A percentile compares a stretch with the other conserved stretches of the same genome.
phyloP scores from a whole-genome alignment of 2,888 invertebrate genomes.

The Dyspetes luteomarginatus region DNA sequence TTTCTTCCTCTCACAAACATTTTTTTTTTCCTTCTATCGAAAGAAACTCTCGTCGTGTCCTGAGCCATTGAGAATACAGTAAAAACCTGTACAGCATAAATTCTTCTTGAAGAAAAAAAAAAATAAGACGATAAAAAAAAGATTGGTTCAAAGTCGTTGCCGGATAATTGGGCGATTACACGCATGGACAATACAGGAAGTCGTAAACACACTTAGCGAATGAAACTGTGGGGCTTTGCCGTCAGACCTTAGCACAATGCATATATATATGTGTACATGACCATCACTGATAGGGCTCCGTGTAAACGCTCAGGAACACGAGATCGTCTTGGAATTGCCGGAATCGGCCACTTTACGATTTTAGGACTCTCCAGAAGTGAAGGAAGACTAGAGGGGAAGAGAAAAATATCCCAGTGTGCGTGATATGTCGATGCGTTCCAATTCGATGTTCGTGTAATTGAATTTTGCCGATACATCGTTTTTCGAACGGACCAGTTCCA shows the following conservation, averaged over 20 bases:
- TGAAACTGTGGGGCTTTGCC: conserved; percentile 52
- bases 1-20: too few species aligned
- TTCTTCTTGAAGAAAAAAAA: conserved; percentile 14
- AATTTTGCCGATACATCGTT: conserved; percentile 40
- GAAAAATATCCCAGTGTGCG: conserved; percentile 15
- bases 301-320: neutral
- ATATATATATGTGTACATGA: neutral
- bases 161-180: conserved; percentile 67
- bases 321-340: conserved; percentile 41
- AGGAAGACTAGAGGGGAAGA: neutral
- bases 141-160: conserved; percentile 62
- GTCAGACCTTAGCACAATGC: neutral
- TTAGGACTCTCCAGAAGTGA: neutral
- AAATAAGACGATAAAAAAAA: conserved; percentile 16
- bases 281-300: neutral
- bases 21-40: neutral
- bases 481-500: conserved; percentile 20
- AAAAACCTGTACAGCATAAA: conserved; percentile 23
- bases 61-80: neutral
- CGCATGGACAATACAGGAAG: conserved; percentile 67
- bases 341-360: conserved; percentile 47
- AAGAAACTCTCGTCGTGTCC: conserved; percentile 4
- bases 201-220: conserved; percentile 67
- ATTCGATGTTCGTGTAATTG: conserved; percentile 43
- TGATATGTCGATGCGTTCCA: conserved; percentile 41